Conservation (phyloP, 2,113 vertebrate genomes). For the Anhinga anhinga region DNA sequence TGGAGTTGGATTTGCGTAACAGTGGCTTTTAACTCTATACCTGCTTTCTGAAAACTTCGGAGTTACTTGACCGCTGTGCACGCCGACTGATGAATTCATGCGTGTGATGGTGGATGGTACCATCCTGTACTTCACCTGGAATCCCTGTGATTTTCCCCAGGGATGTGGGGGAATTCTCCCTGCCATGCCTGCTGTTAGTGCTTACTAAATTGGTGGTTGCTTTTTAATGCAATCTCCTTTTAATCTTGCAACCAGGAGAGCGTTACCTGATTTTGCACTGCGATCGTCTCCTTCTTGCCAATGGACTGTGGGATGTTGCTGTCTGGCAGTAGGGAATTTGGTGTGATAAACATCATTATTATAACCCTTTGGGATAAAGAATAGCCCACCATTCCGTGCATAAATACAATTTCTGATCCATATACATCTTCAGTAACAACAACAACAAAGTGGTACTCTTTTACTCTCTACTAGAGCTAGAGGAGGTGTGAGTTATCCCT, state of each 20-base stretch:
- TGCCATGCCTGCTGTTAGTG: too few relatives aligned
- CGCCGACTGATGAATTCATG: not conserved
- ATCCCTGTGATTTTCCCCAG: not conserved
- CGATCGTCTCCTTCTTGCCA: rapidly evolving
- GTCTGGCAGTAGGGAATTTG: not conserved
- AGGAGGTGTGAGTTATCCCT: not conserved
- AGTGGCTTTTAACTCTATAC: rapidly evolving
- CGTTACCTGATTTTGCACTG: not conserved
- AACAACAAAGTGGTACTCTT: not conserved
- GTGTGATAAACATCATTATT: not conserved
- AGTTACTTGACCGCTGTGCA: rapidly evolving
- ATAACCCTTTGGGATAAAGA: not conserved
- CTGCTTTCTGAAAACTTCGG: not conserved
- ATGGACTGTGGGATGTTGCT: not conserved
- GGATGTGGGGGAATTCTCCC: not conserved
- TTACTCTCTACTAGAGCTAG: not conserved
- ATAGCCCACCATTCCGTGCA: not conserved
- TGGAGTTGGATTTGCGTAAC: not conserved
- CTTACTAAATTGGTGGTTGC: not conserved
- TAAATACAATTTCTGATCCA: not conserved
- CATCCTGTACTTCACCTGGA: not conserved
- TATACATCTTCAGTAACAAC: not conserved
- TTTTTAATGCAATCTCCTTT: not conserved
- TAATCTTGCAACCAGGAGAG: not conserved
- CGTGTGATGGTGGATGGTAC: not conserved